phyloP scores from a whole-genome alignment of 2,888 invertebrate genomes.

The Crepidodera aurea region DNA sequence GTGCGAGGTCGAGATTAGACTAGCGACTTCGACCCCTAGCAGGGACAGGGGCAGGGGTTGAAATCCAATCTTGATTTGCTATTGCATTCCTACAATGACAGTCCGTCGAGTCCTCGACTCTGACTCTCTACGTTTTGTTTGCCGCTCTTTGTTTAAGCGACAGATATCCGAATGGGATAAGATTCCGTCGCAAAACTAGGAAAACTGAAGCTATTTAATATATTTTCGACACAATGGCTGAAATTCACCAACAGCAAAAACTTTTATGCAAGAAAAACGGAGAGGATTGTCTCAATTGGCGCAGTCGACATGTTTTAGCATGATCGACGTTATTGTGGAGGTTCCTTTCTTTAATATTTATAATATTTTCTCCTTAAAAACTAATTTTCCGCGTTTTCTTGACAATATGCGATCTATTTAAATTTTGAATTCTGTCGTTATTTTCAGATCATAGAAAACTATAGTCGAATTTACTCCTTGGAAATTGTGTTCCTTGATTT shows the following conservation, averaged over 20 bases:
- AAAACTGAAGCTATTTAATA: slow-evolving; percentile 35
- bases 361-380: no score
- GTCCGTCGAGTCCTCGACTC: slow-evolving; percentile 47
- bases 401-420: no score
- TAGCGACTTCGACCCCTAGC: slow-evolving; percentile 58
- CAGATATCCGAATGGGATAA: slow-evolving; percentile 49
- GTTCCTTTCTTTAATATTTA: no score
- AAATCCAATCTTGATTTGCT: slow-evolving; percentile 64
- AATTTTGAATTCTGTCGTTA: no score
- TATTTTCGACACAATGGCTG: slow-evolving; percentile 28
- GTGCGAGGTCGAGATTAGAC: slow-evolving; percentile 63
- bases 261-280: slow-evolving; percentile 11
- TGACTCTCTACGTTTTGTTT: slow-evolving; percentile 52
- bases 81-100: slow-evolving; percentile 64
- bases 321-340: no score
- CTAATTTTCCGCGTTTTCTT: no score
- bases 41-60: slow-evolving; percentile 53
- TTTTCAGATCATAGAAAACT: no score
- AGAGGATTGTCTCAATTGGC: no score
- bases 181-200: slow-evolving; percentile 33
- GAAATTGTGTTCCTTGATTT: no score
- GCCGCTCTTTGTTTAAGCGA: slow-evolving; percentile 60
- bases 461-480: no score
- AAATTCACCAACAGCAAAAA: slow-evolving; percentile 1
- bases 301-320: no score